phyloP scores from a whole-genome alignment of 2,888 invertebrate genomes.

The Homarus gammarus region DNA sequence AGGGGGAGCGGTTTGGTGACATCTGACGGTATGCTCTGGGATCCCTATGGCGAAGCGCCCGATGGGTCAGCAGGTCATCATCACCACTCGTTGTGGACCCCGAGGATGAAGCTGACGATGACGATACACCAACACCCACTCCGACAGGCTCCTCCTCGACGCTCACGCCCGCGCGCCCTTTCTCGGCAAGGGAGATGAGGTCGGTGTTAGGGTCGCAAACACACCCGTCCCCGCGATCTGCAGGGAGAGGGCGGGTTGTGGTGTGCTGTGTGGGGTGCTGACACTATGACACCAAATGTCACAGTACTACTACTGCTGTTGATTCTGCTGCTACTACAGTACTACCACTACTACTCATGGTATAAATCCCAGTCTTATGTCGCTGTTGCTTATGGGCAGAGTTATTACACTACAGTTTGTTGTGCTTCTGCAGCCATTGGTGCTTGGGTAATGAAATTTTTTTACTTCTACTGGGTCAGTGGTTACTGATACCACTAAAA shows the following conservation, averaged over 20 bases:
- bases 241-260: slow-evolving; percentile 2
- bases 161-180: slow-evolving; percentile 59
- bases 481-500: too few species aligned
- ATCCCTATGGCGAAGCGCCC: slow-evolving; percentile 76
- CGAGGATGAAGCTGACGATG: slow-evolving; percentile 82
- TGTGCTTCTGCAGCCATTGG: too few species aligned
- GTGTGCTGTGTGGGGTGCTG: too few species aligned
- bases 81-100: slow-evolving; percentile 82
- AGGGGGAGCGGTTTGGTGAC: slow-evolving; percentile 66
- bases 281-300: too few species aligned
- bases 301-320: too few species aligned
- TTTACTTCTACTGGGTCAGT: too few species aligned
- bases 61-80: slow-evolving; percentile 78
- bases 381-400: too few species aligned
- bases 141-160: slow-evolving; percentile 80
- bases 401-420: too few species aligned
- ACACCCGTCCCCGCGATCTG: slow-evolving; percentile 38
- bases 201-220: slow-evolving; percentile 49
- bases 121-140: slow-evolving; percentile 79
- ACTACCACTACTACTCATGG: too few species aligned
- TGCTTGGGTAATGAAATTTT: too few species aligned
- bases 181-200: slow-evolving; percentile 73
- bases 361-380: too few species aligned
- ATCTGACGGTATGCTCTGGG: slow-evolving; percentile 74
- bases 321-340: too few species aligned